Evolutionary conservation across 1,140 invertebrate species (phyloP), one percentile per base, ranked within the genome.

Genomic region (Hestina assimilis): DNA sequence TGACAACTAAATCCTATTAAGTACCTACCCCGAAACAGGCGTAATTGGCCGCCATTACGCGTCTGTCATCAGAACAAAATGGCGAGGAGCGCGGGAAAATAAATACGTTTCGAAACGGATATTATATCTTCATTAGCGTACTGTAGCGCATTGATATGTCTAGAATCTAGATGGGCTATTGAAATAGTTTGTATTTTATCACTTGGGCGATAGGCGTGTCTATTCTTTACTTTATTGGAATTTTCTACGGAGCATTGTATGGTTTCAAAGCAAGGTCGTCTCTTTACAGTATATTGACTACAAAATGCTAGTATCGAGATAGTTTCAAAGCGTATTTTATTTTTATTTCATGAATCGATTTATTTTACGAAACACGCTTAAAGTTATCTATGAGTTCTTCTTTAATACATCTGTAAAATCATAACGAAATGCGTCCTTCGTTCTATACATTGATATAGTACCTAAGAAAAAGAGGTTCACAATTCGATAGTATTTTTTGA

Each of bases 71-170:
- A 56, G 42, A 69, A 77, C 67, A 85, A 83, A 83, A 85, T 83
- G 78, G 75, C 72, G 66, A 14, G 14, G 66, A 24, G 75, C 63
- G 72, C 73, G 67, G 72, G 68, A 75, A 77, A 77, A 85, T 85
- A 78, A 85, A 81, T 79, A 78, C 72, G 70, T 70, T 76, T 68
- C 59, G 59, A 76, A 75, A 72, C 72, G 71, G 81, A 84, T 84
- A 84, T 84, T 84, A 83, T 84, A 84, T 84, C 81, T 84, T 84
- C 81, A 84, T 84, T 84, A 84, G 72, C 77, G 80, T 72, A 69
- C 63, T 55, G 70, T 63, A 71, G 69, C 61, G 75, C 81, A 84
- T 84, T 84, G 79, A 84, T 82, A 75, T 63, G 81, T 84, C 81
- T 52, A 41, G 47, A 71, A 53, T 43, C 33, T 75, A 75, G 75